These are phyloP conservation scores for Protonemura montana DNA, from an alignment of 2,888 invertebrate species.

Conservation along the genomic window DNA sequence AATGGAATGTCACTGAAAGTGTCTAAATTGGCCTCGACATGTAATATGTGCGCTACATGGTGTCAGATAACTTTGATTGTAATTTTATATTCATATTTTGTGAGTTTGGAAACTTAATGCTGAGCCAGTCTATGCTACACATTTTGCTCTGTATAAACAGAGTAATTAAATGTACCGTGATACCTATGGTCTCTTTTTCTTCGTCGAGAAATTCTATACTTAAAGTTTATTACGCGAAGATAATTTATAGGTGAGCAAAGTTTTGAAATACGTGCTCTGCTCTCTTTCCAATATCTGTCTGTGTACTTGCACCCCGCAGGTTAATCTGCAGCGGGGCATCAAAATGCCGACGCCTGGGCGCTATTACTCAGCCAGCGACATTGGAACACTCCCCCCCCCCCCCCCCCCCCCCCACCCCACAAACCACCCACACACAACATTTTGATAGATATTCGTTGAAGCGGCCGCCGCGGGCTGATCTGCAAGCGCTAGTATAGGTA, in stretches of 20 bases:
- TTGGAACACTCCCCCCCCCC: not conserved
- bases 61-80: not conserved
- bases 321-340: not conserved
- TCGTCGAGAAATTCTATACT: not conserved
- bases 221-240: not conserved
- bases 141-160: not conserved
- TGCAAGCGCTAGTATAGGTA: not conserved
- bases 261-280: constrained; percentile 7
- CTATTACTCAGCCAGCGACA: not conserved
- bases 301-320: not conserved
- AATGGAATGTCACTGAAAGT: not conserved
- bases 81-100: not conserved
- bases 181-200: not conserved
- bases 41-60: not conserved
- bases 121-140: not conserved
- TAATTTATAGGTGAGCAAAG: not conserved
- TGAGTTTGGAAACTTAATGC: not conserved
- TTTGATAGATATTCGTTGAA: not conserved
- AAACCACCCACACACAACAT: not conserved
- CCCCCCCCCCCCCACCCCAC: not conserved
- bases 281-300: not conserved
- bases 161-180: not conserved
- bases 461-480: not conserved
- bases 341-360: not conserved
- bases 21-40: not conserved